Base-by-base conservation (phyloP, 2,113 vertebrate genomes). In the Macrotis lagotis region DNA sequence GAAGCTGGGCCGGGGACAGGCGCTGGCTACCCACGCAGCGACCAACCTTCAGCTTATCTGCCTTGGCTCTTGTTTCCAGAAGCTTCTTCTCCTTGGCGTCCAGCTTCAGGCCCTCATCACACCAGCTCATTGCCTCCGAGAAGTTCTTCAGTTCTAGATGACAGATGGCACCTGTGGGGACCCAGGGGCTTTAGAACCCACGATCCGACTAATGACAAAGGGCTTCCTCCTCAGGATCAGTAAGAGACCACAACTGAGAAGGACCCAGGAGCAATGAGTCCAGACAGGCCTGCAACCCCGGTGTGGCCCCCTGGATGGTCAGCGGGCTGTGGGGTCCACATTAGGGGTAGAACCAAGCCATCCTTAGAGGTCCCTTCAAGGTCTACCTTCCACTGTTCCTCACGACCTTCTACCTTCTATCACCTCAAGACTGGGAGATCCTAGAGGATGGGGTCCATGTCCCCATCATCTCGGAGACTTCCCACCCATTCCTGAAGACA, bases 41-140 rank as follows among this genome's bases (percentile, higher is more conserved):
- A 93, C 90, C 95, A 96, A 99, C 99, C 99, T 99, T 99, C 47
- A 99, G 97, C 97, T 98, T 99, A 97, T 99, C 99, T 91, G 99
- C 99, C 95, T 98, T 98, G 44, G 98, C 95, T 98, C 99, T 99
- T 5, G 98, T 96, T 98, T 99, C 99, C 98, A 98, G 96, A 48
- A 99, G 98, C 93, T 99, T 99, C 97, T 98, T 99, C 95, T 99
- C 99, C 37, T 97, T 98, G 3, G 99, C 98, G 95, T 99, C 97
- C 92, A 98, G 96, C 88, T 93, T 97, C 59, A 99, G 98, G n/a
- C 99, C 99, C 12, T 99, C 99, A 0, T 99, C 99, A 88, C 99
- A 99, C 99, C 99, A 99, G 28, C 97, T 98, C 96, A 99, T 48
- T 0, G 99, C 99, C 92, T 99, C 99, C 0, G 97, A 94, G 96